Evolutionary conservation across 2,888 invertebrate species (phyloP).

Genomic region (Drosophila paramelanica): DNA sequence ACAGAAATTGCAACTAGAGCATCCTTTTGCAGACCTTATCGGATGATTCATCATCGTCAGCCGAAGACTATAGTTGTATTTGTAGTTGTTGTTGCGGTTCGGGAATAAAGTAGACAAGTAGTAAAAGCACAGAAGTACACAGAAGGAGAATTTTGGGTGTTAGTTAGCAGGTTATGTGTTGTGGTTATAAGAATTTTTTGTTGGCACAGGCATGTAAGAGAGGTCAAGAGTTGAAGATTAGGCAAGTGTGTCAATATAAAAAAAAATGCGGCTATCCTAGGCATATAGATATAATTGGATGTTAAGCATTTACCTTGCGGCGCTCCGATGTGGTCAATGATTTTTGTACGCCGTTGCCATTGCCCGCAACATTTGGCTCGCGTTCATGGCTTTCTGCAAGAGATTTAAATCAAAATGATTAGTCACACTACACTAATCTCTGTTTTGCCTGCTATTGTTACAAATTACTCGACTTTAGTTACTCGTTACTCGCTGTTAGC

Average conservation of each 20-base stretch:
- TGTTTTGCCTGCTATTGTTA: background rate
- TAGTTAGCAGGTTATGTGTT: constrained; percentile 50
- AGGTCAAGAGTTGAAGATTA: constrained; percentile 50
- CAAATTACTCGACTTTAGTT: too few species aligned
- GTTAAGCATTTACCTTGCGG: constrained; percentile 86
- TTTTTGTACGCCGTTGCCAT: constrained; percentile 87
- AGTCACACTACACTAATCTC: background rate
- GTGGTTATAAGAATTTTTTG: constrained; percentile 16
- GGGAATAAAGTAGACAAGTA: constrained; percentile 42
- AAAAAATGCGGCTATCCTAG: background rate
- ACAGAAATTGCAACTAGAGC: constrained; percentile 1
- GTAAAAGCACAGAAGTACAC: constrained; percentile 43
- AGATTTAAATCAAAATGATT: background rate
- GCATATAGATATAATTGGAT: background rate
- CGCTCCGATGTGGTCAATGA: constrained; percentile 92
- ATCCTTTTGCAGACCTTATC: constrained; percentile 82
- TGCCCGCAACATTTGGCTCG: constrained; percentile 39
- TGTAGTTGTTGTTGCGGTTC: constrained; percentile 43
- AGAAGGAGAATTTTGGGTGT: constrained; percentile 42
- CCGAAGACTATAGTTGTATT: constrained; percentile 76
- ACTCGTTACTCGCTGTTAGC: background rate
- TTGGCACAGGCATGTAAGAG: constrained; percentile 68
- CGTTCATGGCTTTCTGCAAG: constrained; percentile 55
- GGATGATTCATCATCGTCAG: constrained; percentile 84
- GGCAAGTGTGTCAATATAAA: constrained; percentile 19